A percentile compares a stretch with the other conserved stretches of the same genome.
Evolutionary conservation across 1,140 invertebrate species (phyloP).

Genomic region (Leptopilina boulardi): DNA sequence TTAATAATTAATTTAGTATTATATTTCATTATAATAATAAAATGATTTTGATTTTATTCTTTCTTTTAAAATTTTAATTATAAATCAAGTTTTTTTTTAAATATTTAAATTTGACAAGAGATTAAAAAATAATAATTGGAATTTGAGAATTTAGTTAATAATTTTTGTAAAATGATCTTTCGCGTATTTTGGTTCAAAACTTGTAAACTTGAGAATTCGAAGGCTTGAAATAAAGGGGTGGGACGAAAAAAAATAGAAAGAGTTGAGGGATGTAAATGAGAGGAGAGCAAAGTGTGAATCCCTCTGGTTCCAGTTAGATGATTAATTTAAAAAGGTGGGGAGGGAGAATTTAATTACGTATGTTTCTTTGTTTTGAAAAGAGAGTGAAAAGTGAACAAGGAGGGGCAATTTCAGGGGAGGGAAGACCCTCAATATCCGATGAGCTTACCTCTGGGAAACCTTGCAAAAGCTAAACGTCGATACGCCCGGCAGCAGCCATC

Average conservation of each 20-base stretch:
- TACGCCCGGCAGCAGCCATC: conserved; percentile 73
- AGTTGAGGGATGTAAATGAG: neutral
- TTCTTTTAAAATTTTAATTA: too few species aligned
- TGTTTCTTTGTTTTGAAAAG: conserved; percentile 74
- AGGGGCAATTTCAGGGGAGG: conserved; percentile 69
- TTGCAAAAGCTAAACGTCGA: conserved; percentile 74
- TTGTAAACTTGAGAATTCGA: neutral
- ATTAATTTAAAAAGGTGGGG: conserved; percentile 23
- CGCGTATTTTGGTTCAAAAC: too few species aligned
- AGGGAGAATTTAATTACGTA: conserved; percentile 71
- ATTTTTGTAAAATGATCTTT: too few species aligned
- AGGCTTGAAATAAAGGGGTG: neutral
- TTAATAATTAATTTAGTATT: too few species aligned
- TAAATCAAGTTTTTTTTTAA: too few species aligned
- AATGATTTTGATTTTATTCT: too few species aligned
- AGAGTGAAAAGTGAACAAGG: conserved; percentile 48
- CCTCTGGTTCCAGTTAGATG: neutral
- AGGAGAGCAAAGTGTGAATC: neutral
- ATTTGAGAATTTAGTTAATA: too few species aligned
- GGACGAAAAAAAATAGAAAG: neutral
- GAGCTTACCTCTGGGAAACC: conserved; percentile 76
- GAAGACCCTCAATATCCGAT: conserved; percentile 75
- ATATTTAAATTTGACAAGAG: too few species aligned
- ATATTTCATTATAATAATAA: too few species aligned
- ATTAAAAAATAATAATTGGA: too few species aligned